These are phyloP conservation scores for Microtus montanus DNA, from an alignment of 2,113 vertebrate species.

Conservation along the genomic window DNA sequence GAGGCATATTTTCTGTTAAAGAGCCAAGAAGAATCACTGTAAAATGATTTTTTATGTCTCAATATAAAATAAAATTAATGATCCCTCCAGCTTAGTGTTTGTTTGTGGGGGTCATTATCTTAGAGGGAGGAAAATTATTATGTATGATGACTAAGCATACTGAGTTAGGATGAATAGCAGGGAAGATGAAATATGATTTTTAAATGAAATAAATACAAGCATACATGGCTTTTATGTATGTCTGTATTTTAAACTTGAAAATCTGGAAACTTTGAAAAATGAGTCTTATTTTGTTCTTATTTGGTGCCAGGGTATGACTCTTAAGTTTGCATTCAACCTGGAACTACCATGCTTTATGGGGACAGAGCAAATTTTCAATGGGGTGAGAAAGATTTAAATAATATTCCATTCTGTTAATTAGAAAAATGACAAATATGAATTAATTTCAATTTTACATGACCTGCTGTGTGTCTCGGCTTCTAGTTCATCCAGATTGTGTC, in stretches of 20 bases:
- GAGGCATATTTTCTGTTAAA: not conserved
- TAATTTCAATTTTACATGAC: conserved; percentile 73
- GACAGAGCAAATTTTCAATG: conserved; percentile 56
- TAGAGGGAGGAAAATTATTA: conserved; percentile 23
- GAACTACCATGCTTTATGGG: not conserved
- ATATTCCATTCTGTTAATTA: conserved; percentile 75
- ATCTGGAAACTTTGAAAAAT: conserved; percentile 3
- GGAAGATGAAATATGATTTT: not conserved
- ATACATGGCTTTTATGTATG: not conserved
- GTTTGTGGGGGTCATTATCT: not conserved
- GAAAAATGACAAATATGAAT: conserved; percentile 61
- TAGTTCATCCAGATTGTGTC: conserved; percentile 44
- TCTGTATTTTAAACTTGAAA: conserved; percentile 23
- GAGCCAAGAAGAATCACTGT: not conserved
- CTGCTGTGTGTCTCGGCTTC: conserved; percentile 49
- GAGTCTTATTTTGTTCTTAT: conserved; percentile 14
- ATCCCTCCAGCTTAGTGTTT: not conserved
- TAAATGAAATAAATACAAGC: conserved; percentile 20
- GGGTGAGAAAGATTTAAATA: conserved; percentile 73
- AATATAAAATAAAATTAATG: conserved; percentile 10
- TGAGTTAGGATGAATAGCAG: not conserved
- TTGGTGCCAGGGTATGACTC: not conserved
- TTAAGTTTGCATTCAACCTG: not conserved
- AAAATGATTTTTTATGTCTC: not conserved
- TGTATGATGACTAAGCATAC: not conserved